Evolutionary conservation across 37 sponge, comb jelly and placozoan genomes (phyloP).

Genomic region (Chondrosia reniformis): DNA sequence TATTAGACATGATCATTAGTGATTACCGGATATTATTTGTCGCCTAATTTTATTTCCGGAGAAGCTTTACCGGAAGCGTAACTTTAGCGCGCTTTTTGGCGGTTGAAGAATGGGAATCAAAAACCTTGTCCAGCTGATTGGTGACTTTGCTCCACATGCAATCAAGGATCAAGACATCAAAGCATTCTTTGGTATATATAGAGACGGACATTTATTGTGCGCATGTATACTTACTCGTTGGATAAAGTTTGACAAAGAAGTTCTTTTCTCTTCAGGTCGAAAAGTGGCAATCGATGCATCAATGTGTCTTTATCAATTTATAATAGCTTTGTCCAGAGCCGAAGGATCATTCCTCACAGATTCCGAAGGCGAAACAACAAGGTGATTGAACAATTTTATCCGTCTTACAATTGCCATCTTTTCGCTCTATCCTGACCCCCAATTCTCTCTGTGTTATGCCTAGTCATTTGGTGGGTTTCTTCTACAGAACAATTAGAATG

Average conservation of each 20-base stretch:
- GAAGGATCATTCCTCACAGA: slow-evolving; percentile 83
- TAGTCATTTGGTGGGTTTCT: slow-evolving; percentile 94
- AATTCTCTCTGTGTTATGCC: background rate
- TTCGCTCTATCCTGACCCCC: background rate
- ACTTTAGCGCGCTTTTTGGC: slow-evolving; percentile 12
- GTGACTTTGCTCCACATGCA: slow-evolving; percentile 91
- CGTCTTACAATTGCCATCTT: background rate
- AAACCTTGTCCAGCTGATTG: slow-evolving; percentile 81
- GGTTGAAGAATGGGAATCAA: slow-evolving; percentile 87
- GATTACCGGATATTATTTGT: background rate
- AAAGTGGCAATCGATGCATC: slow-evolving; percentile 99
- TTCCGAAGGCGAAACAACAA: slow-evolving; percentile 92
- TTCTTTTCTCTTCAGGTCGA: slow-evolving; percentile 63
- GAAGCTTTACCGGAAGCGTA: background rate
- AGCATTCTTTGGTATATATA: slow-evolving; percentile 85
- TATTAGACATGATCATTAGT: background rate
- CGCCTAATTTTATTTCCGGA: background rate
- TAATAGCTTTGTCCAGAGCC: slow-evolving; percentile 86
- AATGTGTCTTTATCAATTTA: slow-evolving; percentile 98
- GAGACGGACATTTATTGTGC: no score
- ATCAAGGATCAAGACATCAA: slow-evolving; percentile 93
- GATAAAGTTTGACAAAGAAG: background rate
- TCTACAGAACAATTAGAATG: slow-evolving; percentile 97
- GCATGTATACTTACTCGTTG: background rate
- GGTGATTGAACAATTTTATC: slow-evolving; percentile 21